Base-by-base conservation (phyloP, 2,888 invertebrate genomes). In the Malthinus seriepunctatus region DNA sequence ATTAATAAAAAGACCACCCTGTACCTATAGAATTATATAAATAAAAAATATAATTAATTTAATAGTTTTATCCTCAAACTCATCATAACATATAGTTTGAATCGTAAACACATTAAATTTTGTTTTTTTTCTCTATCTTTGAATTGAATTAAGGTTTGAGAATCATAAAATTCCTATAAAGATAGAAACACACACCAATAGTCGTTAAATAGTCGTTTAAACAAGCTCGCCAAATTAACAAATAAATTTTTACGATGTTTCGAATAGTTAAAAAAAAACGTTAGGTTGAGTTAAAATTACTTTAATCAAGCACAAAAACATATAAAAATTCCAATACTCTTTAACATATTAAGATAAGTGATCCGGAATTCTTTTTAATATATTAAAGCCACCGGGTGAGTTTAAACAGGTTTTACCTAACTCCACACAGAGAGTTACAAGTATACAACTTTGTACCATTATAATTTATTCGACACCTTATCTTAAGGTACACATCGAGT, bases 211-310 rank as follows among this genome's bases (percentile, higher is more conserved):
- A 46, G 46, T 59, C 59, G 59, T 53, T 59, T 59, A 59, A 59
- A 59, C 59, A 59, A 59, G 53, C 59, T 59, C 54, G 59, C 59
- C 50, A 59, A 59, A 59, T 59, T 59, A 59, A 59, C 59, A 53
- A 44, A 54, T 53, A 50, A 59, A 53, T 54, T 54, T 59, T 59
- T 59, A 59, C 53, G 59, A 54, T 53, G 53, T 50, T 59, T 53
- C 33, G 33, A 50, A 59, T 50, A 34, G 53, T 59, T 54, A 39
- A 23, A 46, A 39, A 23, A 46, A 50, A 48, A 59, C 59, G 50
- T 59, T 59, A 38, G 53, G 53, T 23, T 23, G 50, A 49, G 49
- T 53, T 59, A 54, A 23, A 53, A 50, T 37, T 49, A 42, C 53
- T 38, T 50, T 53, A 59, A 59, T 59, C 59, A 54, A 45, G 46